Conservation (phyloP, 1,140 invertebrate genomes). For the Asobara japonica region DNA sequence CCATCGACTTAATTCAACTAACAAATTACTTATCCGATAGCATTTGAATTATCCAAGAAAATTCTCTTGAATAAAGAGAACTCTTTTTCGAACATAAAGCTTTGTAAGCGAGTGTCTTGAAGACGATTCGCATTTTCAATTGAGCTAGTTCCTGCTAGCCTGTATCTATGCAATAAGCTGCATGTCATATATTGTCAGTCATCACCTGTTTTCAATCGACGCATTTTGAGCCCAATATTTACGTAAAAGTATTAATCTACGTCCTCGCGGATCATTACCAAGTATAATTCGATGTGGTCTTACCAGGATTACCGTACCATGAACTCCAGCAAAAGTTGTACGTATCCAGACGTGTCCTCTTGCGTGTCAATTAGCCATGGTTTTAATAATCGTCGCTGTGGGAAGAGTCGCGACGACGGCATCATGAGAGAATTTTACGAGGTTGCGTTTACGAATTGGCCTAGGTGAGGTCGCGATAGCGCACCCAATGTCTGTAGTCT, state of each 20-base stretch:
- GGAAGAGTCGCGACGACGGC: neutral
- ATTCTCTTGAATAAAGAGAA: no score
- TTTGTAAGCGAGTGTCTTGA: no score
- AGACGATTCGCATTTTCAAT: no score
- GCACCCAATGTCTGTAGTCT: no score
- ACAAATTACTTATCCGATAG: no score
- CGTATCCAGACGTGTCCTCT: constrained; percentile 34
- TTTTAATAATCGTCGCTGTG: constrained; percentile 19
- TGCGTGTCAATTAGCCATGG: constrained; percentile 61
- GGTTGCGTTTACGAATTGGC: neutral
- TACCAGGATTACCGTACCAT: constrained; percentile 54
- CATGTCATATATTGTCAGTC: no score
- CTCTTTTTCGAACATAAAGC: no score
- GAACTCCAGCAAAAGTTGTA: constrained; percentile 41
- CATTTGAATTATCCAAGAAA: no score
- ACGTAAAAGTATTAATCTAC: constrained; percentile 14
- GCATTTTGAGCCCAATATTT: constrained; percentile 1
- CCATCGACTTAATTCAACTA: no score
- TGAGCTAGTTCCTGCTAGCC: no score
- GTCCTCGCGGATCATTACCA: constrained; percentile 48
- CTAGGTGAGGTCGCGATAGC: neutral
- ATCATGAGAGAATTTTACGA: neutral
- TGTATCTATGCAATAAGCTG: no score
- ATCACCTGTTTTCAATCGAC: no score
- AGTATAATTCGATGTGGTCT: constrained; percentile 56